phyloP scores from a whole-genome alignment of 2,113 vertebrate genomes.

The Sylvia atricapilla region DNA sequence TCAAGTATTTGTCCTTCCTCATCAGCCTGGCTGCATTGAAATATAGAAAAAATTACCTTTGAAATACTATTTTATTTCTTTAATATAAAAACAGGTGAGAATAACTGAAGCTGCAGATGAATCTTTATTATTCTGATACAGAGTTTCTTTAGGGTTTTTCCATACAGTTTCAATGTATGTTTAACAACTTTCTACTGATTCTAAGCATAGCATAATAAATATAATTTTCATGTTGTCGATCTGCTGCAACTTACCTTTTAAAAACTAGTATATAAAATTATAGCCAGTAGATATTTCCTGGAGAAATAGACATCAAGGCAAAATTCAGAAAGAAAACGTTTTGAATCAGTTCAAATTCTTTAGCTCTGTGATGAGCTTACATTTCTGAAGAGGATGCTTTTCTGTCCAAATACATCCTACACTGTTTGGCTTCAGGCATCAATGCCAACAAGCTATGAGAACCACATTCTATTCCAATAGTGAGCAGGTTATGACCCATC shows the following conservation, averaged over 20 bases:
- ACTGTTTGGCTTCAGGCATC: not conserved
- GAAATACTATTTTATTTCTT: not conserved
- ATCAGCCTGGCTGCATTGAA: constrained; percentile 26
- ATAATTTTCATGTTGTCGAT: not conserved
- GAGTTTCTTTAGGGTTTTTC: not conserved
- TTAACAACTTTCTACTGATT: not conserved
- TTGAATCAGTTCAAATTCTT: not conserved
- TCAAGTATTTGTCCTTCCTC: constrained; percentile 69
- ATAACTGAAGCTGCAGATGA: not conserved
- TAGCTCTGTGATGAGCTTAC: not conserved
- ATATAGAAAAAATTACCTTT: constrained; percentile 51
- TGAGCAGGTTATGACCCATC: constrained; percentile 38
- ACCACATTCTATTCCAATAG: not conserved
- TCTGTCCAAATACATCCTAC: not conserved
- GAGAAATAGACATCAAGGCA: not conserved
- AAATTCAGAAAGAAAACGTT: not conserved
- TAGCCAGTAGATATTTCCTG: not conserved
- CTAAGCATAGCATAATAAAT: not conserved
- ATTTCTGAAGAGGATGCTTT: not conserved
- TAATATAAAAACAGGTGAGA: not conserved
- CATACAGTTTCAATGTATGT: not conserved
- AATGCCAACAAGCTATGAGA: not conserved
- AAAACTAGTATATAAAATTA: not conserved
- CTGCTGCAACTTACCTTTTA: not conserved
- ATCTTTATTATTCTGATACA: not conserved